Percentiles rank a stretch among this genome's conserved stretches.
These are phyloP conservation scores for Caenorhabditis doughertyi DNA, from an alignment of 2,888 invertebrate species.

Conservation along the genomic window DNA sequence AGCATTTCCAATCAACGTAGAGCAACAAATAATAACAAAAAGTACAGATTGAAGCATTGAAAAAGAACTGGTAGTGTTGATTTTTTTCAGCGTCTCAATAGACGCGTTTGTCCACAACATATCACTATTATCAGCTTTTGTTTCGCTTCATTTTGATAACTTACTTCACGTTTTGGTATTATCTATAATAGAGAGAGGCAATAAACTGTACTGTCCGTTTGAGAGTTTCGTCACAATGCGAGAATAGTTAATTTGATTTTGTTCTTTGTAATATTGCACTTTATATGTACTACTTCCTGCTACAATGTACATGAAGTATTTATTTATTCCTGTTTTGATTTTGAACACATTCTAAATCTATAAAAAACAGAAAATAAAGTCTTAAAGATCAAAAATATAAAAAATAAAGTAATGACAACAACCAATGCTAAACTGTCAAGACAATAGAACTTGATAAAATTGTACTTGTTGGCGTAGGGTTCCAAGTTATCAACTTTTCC, in stretches of 20 bases:
- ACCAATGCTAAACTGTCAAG: slow-evolving; percentile 30
- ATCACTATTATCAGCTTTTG: slow-evolving; percentile 36
- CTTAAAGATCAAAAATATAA: slow-evolving; percentile 8
- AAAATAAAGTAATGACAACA: neutral
- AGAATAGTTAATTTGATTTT: neutral
- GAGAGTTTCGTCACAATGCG: neutral
- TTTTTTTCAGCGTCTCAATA: neutral
- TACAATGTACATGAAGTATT: slow-evolving; percentile 7
- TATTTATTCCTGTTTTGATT: slow-evolving; percentile 41
- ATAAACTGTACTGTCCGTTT: slow-evolving; percentile 13
- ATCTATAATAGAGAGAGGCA: slow-evolving; percentile 4
- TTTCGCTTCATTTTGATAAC: slow-evolving; percentile 44
- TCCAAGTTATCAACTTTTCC: slow-evolving; percentile 49
- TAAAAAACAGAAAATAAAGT: slow-evolving; percentile 12
- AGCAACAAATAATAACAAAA: neutral
- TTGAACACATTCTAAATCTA: neutral
- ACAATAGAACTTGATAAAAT: slow-evolving; percentile 47
- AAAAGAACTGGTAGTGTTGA: neutral
- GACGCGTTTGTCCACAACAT: slow-evolving; percentile 33
- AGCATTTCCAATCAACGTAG: slow-evolving; percentile 2
- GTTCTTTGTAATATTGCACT: slow-evolving; percentile 13
- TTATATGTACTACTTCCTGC: neutral
- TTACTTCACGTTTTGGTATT: slow-evolving; percentile 2
- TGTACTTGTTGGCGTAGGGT: slow-evolving; percentile 47
- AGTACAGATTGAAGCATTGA: slow-evolving; percentile 33